phyloP scores from a whole-genome alignment of 2,888 invertebrate species.

The Abrostola triplasia region DNA sequence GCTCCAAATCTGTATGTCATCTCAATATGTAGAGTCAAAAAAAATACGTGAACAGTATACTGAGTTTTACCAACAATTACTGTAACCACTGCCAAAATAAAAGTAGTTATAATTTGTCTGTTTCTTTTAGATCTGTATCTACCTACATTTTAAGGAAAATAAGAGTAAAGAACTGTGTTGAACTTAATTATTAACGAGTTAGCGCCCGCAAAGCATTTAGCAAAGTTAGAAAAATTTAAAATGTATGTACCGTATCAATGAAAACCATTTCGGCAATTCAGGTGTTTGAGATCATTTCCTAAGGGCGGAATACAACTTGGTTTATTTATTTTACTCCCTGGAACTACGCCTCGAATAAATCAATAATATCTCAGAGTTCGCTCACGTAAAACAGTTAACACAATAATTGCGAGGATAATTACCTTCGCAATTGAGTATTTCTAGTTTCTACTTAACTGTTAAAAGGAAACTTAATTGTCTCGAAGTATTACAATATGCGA shows the following conservation, averaged over 20 bases:
- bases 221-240: constrained; percentile 1
- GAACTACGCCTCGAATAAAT: constrained; percentile 32
- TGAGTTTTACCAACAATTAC: too few relatives aligned
- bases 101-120: background rate
- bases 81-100: too few relatives aligned
- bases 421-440: constrained; percentile 32
- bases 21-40: constrained; percentile 4
- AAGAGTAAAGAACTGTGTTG: background rate
- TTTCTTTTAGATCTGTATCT: background rate
- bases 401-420: constrained; percentile 42
- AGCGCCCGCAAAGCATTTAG: background rate
- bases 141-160: background rate
- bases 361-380: constrained; percentile 46
- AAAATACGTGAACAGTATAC: too few relatives aligned
- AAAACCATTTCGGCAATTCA: too few relatives aligned
- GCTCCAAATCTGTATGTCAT: constrained; percentile 7
- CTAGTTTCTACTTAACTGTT: constrained; percentile 28
- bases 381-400: constrained; percentile 49
- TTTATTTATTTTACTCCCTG: constrained; percentile 39
- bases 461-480: constrained; percentile 27
- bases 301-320: constrained; percentile 15
- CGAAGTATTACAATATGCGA: constrained; percentile 39
- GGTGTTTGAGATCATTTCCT: constrained; percentile 20
- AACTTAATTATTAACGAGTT: background rate
- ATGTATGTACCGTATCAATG: background rate